These are phyloP conservation scores for Brachynemurus nebulosus DNA, from an alignment of 2,888 invertebrate species.

Conservation along the genomic window DNA sequence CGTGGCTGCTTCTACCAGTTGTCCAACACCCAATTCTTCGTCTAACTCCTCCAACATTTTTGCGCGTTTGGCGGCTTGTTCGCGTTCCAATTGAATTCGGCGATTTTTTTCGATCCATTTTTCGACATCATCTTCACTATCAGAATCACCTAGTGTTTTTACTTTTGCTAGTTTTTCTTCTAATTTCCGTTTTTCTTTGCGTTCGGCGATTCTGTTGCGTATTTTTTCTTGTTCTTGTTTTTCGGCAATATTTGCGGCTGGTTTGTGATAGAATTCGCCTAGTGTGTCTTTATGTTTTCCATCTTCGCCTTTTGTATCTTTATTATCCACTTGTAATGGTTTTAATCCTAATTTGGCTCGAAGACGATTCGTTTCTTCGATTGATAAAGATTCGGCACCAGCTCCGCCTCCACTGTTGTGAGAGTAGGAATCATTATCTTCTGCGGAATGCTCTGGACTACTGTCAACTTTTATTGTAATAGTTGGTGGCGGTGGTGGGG, in stretches of 20 bases:
- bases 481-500: slow-evolving; percentile 9
- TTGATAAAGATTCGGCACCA: slow-evolving; percentile 47
- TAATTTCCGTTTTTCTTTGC: slow-evolving; percentile 64
- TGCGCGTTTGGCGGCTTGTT: slow-evolving; percentile 72
- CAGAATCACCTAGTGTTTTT: slow-evolving; percentile 53
- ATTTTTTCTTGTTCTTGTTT: slow-evolving; percentile 69
- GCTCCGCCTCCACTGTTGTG: slow-evolving; percentile 22
- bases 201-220: slow-evolving; percentile 59
- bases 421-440: not conserved
- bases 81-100: slow-evolving; percentile 60
- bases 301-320: slow-evolving; percentile 30
- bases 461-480: slow-evolving; percentile 8
- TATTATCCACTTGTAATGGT: slow-evolving; percentile 58
- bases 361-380: slow-evolving; percentile 77
- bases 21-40: slow-evolving; percentile 80
- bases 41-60: slow-evolving; percentile 91
- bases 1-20: slow-evolving; percentile 68
- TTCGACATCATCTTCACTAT: slow-evolving; percentile 58
- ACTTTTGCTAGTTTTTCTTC: slow-evolving; percentile 49
- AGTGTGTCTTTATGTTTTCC: slow-evolving; percentile 37
- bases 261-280: slow-evolving; percentile 80
- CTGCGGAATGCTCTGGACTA: slow-evolving; percentile 11
- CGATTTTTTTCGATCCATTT: slow-evolving; percentile 78
- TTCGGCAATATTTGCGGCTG: slow-evolving; percentile 59
- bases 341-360: slow-evolving; percentile 88